phyloP scores from a whole-genome alignment of 2,797 vertebrate species.

The Otolemur crassicaudatus region DNA sequence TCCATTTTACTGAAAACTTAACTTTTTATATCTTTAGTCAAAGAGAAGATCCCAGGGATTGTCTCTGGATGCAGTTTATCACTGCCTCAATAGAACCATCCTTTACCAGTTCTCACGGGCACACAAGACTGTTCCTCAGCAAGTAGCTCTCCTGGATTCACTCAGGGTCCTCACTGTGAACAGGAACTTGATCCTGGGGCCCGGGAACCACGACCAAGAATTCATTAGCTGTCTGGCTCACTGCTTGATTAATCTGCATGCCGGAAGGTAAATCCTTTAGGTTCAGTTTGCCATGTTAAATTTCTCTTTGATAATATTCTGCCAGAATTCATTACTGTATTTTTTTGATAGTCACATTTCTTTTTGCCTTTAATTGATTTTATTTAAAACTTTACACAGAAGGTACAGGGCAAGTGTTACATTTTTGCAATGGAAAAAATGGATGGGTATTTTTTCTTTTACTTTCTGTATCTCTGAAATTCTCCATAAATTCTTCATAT shows the following conservation, averaged over 20 bases:
- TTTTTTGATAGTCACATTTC: background rate
- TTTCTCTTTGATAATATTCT: background rate
- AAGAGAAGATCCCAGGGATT: constrained; percentile 97
- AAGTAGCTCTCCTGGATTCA: constrained; percentile 97
- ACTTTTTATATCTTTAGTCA: constrained; percentile 88
- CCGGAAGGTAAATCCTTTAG: constrained; percentile 92
- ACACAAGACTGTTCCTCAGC: constrained; percentile 98
- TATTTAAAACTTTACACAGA: constrained; percentile 29
- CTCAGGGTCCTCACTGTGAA: constrained; percentile 97
- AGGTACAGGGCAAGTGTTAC: background rate
- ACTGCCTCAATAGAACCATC: constrained; percentile 98
- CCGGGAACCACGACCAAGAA: constrained; percentile 98
- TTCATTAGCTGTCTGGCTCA: constrained; percentile 98
- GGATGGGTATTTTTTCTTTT: background rate
- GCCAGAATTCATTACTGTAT: background rate
- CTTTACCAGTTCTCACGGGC: constrained; percentile 98
- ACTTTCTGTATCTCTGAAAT: background rate
- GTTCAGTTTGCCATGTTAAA: background rate
- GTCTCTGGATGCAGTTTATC: constrained; percentile 96
- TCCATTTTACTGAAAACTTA: constrained; percentile 11
- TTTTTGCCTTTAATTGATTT: constrained; percentile 10
- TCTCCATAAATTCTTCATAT: background rate
- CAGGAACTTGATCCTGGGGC: constrained; percentile 97
- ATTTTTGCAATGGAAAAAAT: background rate
- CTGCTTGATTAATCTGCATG: constrained; percentile 96